phyloP scores from a whole-genome alignment of 2,888 invertebrate species.

The Caenorhabditis virilis region DNA sequence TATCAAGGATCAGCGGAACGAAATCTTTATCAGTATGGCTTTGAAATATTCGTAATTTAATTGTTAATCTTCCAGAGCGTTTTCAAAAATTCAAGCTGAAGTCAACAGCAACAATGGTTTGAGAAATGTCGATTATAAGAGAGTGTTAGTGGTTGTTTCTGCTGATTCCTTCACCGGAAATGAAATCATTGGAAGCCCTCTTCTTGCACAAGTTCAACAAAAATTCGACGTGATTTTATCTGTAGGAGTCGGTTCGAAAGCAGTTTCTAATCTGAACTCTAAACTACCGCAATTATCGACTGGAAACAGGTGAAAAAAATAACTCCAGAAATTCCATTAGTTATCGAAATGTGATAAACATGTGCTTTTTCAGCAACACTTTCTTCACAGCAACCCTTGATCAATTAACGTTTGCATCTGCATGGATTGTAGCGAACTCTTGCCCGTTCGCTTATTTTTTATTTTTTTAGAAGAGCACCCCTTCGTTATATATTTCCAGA shows the following conservation, averaged over 20 bases:
- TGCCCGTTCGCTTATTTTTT: too few relatives aligned
- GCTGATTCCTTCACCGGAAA: constrained; percentile 37
- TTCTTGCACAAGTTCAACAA: constrained; percentile 28
- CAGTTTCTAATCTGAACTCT: constrained; percentile 30
- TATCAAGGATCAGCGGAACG: constrained; percentile 34
- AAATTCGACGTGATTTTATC: constrained; percentile 41
- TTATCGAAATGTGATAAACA: too few relatives aligned
- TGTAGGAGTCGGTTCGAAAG: constrained; percentile 43
- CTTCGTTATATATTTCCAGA: too few relatives aligned
- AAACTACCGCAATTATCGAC: constrained; percentile 37
- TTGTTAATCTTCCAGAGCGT: constrained; percentile 22
- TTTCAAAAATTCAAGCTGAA: constrained; percentile 35
- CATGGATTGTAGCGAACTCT: constrained; percentile 43
- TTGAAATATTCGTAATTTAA: background rate
- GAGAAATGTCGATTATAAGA: constrained; percentile 33
- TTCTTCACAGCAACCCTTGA: constrained; percentile 45
- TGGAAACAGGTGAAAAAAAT: too few relatives aligned
- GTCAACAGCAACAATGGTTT: constrained; percentile 28
- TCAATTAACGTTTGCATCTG: constrained; percentile 45
- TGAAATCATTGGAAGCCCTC: constrained; percentile 32
- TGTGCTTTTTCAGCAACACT: too few relatives aligned
- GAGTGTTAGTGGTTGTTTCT: constrained; percentile 34
- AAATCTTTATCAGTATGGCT: constrained; percentile 28
- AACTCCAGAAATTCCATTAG: too few relatives aligned
- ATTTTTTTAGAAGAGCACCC: too few relatives aligned